A percentile compares a stretch with the other conserved stretches of the same genome.
These are phyloP conservation scores for Zhuqinia jingwanae DNA, from an alignment of 2,888 invertebrate species.

Conservation along the genomic window DNA sequence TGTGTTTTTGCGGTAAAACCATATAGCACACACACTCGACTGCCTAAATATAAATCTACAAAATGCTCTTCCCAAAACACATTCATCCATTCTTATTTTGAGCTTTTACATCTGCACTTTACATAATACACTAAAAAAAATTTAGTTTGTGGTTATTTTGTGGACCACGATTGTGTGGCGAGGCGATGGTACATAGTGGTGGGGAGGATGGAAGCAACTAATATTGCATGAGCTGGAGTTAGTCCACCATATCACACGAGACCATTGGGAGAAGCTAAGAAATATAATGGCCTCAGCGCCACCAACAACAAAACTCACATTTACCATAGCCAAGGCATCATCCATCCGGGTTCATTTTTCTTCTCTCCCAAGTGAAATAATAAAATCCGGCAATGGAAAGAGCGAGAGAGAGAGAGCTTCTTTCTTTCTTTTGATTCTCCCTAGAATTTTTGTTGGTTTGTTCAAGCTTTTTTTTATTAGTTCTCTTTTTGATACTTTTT, in stretches of 20 bases:
- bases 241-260: conserved; percentile 28
- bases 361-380: conserved; percentile 66
- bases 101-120: no score
- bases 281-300: no score
- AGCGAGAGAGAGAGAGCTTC: conserved; percentile 36
- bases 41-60: no score
- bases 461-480: conserved; percentile 2
- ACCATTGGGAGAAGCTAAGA: no score
- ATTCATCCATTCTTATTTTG: no score
- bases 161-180: conserved; percentile 61
- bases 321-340: conserved; percentile 42
- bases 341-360: conserved; percentile 68
- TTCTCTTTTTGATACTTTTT: conserved; percentile 19
- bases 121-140: neutral
- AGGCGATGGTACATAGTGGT: no score
- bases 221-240: conserved; percentile 67
- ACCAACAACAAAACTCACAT: conserved; percentile 6
- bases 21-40: no score
- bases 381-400: conserved; percentile 58
- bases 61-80: no score
- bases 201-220: conserved; percentile 49
- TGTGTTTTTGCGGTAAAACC: neutral
- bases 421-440: neutral
- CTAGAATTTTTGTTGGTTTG: conserved; percentile 3
- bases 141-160: conserved; percentile 62